A percentile compares a stretch with the other conserved stretches of the same genome.
These are phyloP conservation scores for Priocnemis perturbator DNA, from an alignment of 2,888 invertebrate species.

Conservation along the genomic window DNA sequence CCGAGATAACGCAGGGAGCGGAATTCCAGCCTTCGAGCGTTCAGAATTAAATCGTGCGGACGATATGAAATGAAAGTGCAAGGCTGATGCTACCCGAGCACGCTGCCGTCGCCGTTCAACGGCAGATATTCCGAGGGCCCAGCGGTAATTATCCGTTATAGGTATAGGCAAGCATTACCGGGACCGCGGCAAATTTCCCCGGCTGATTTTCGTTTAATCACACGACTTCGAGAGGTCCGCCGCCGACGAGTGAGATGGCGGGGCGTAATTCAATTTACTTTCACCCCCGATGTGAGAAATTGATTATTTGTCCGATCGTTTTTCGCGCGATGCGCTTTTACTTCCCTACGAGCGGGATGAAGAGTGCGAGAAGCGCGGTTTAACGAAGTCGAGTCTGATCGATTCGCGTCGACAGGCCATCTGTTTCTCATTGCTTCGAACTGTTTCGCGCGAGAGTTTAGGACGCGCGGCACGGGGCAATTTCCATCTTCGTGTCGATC, in stretches of 20 bases:
- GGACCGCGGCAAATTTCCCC: conserved; percentile 21
- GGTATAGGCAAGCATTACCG: conserved; percentile 23
- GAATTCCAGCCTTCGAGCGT: background rate
- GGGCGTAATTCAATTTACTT: conserved; percentile 14
- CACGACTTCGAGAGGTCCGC: background rate
- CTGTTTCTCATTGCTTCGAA: too few species aligned
- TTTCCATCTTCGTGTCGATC: too few species aligned
- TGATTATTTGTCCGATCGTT: conserved; percentile 24
- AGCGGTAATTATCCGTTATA: conserved; percentile 19
- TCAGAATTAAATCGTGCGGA: conserved; percentile 15
- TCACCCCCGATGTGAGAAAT: conserved; percentile 5
- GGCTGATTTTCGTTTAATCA: conserved; percentile 30
- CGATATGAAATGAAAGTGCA: conserved; percentile 42
- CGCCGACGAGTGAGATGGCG: conserved; percentile 7
- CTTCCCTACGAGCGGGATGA: background rate
- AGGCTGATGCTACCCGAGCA: conserved; percentile 35
- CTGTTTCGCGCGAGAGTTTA: conserved; percentile 1
- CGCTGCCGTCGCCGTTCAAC: conserved; percentile 14
- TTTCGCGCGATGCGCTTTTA: background rate
- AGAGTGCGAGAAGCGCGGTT: too few species aligned
- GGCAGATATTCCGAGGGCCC: conserved; percentile 32
- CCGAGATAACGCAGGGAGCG: too few species aligned
- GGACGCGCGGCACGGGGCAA: background rate
- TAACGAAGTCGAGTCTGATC: too few species aligned
- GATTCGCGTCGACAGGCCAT: too few species aligned